phyloP scores from a whole-genome alignment of 2,797 vertebrate species.

The Smutsia gigantea region DNA sequence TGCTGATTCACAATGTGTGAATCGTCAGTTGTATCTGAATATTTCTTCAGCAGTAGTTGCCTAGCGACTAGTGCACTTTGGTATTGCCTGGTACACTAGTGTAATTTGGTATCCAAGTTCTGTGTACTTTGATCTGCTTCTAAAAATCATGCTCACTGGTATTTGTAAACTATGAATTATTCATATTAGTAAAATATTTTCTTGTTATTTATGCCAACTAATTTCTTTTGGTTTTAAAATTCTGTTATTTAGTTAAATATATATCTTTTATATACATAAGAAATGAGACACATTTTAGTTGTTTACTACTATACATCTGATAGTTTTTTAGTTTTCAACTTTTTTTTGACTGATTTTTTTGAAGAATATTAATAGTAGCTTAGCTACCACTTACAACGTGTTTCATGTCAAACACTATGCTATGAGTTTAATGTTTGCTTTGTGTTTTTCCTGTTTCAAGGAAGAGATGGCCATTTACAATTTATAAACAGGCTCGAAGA shows the following conservation, averaged over 20 bases:
- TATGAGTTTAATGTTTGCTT: constrained; percentile 1
- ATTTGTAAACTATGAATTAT: neutral
- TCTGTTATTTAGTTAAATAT: neutral
- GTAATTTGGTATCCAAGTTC: neutral
- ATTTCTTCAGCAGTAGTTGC: neutral
- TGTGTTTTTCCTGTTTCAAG: neutral
- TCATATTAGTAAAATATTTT: neutral
- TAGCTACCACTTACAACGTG: neutral
- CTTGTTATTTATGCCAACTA: neutral
- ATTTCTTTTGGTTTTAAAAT: neutral
- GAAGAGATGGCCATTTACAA: neutral
- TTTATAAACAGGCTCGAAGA: neutral
- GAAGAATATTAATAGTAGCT: neutral
- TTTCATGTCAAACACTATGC: neutral
- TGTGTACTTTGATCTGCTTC: neutral
- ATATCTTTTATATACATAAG: neutral
- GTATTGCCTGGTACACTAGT: neutral
- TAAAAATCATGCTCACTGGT: neutral
- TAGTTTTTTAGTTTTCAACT: neutral
- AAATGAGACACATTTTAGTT: neutral
- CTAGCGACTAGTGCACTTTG: neutral
- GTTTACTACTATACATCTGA: neutral
- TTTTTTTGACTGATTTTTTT: neutral
- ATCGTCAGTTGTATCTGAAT: neutral
- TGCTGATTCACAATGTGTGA: neutral